Evolutionary conservation across 2,888 invertebrate genomes (phyloP).

Genomic region (Athalia circularis): DNA sequence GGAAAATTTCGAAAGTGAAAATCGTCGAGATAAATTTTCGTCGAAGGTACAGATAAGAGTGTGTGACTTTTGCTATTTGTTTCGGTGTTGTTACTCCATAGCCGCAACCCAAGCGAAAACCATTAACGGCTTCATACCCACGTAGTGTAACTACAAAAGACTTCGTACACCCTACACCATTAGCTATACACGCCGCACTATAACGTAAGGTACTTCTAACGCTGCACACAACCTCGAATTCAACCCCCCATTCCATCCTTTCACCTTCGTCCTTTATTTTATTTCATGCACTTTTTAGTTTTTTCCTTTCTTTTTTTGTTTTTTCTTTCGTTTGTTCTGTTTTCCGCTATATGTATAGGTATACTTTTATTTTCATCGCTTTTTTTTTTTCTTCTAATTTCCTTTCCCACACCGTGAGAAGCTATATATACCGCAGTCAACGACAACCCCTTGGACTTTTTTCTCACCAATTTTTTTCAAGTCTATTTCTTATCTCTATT

Average conservation of each 20-base stretch:
- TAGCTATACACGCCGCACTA: too few relatives aligned
- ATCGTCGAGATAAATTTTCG: too few relatives aligned
- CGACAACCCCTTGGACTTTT: too few relatives aligned
- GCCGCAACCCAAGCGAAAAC: conserved; percentile 13
- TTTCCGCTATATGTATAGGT: neutral
- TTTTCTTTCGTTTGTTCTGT: neutral
- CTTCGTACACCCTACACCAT: neutral
- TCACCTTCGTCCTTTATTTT: neutral
- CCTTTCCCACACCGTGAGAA: neutral
- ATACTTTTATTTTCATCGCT: neutral
- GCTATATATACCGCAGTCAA: neutral
- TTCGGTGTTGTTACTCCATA: too few relatives aligned
- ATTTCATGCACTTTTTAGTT: neutral
- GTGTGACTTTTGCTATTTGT: too few relatives aligned
- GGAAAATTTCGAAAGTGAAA: too few relatives aligned
- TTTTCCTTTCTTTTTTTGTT: neutral
- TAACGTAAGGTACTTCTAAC: too few relatives aligned
- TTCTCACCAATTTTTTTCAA: too few relatives aligned
- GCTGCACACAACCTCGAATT: too few relatives aligned
- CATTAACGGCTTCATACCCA: conserved; percentile 20
- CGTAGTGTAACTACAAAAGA: conserved; percentile 30
- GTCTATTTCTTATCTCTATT: too few relatives aligned
- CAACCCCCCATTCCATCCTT: too few relatives aligned
- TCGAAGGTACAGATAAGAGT: too few relatives aligned
- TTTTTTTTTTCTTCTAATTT: neutral